Evolutionary conservation across 2,888 invertebrate species (phyloP), one percentile per base, ranked within the genome.

Genomic region (Conchocele bisecta): DNA sequence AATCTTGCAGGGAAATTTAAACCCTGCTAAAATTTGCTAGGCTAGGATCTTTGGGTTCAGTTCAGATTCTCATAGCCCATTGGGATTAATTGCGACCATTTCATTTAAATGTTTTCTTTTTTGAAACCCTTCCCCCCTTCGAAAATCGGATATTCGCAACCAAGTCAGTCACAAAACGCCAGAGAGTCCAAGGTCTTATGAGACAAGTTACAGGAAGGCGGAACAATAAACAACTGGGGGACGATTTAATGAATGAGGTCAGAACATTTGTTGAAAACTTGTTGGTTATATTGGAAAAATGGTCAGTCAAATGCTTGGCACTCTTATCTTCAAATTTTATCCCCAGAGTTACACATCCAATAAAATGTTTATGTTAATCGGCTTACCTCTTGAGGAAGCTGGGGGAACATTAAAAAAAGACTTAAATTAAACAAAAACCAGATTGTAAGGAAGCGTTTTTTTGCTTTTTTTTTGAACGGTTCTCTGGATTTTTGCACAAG

Each of bases 1-100:
- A 53, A 29, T 58, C 58, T 15, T 37, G 22, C 13, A 22, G 2
- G 20, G 53, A 66, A 7, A 24, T 72, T 11, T n/a, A n/a, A n/a
- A n/a, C n/a, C n/a, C n/a, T n/a, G n/a, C n/a, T n/a, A n/a, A n/a
- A n/a, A n/a, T n/a, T n/a, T n/a, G n/a, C n/a, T n/a, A n/a, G n/a
- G 67, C 67, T 11, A 72, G 72, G 41, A 46, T 73, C 15, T 67
- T 57, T 56, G 50, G 58, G n/a, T n/a, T 44, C 71, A 6, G 70
- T 67, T 46, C 35, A 72, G n/a, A 50, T 75, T 31, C 58, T 72
- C 7, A 61, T 56, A 39, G 67, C n/a, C n/a, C n/a, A n/a, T n/a
- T n/a, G n/a, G n/a, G n/a, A n/a, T n/a, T n/a, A n/a, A n/a, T 72
- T 28, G 71, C 63, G 13, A 57, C 50, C 35, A 72, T 67, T 53